A percentile compares a stretch with the other conserved stretches of the same genome.
Evolutionary conservation across 2,113 vertebrate genomes (phyloP).

Genomic region (Eleginops maclovinus): DNA sequence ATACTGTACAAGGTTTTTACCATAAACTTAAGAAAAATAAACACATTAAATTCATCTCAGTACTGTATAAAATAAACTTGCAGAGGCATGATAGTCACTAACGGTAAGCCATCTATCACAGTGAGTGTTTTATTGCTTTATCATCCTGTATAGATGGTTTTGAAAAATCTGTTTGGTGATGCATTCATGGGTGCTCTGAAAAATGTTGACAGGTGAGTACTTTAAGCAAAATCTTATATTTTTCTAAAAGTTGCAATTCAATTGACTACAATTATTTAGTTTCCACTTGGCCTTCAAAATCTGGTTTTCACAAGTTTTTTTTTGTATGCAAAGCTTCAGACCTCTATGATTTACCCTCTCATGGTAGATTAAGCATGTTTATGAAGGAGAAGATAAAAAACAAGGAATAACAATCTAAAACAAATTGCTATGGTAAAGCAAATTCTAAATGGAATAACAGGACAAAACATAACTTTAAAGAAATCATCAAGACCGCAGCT

Average conservation of each 20-base stretch:
- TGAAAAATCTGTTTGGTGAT: conserved; percentile 3
- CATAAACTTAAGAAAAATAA: too few relatives aligned
- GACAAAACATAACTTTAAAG: neutral
- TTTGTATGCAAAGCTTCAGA: neutral
- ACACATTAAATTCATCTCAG: conserved; percentile 4
- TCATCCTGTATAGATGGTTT: neutral
- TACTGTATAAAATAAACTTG: conserved; percentile 5
- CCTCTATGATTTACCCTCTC: neutral
- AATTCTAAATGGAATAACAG: neutral
- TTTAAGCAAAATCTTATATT: neutral
- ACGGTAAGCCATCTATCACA: conserved; percentile 8
- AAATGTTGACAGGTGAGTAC: conserved; percentile 10
- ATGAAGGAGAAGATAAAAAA: neutral
- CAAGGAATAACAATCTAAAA: neutral
- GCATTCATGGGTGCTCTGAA: neutral
- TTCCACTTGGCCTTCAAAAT: neutral
- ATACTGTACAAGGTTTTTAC: too few relatives aligned
- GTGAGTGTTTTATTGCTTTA: conserved; percentile 2
- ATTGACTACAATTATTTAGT: neutral
- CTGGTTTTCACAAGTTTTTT: neutral
- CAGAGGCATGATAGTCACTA: conserved; percentile 1
- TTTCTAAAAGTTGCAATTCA: neutral
- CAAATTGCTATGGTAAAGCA: neutral
- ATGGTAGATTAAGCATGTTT: neutral
- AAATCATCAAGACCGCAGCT: neutral